These are phyloP conservation scores for Gibbula magus DNA, from an alignment of 2,888 invertebrate species.

Conservation along the genomic window DNA sequence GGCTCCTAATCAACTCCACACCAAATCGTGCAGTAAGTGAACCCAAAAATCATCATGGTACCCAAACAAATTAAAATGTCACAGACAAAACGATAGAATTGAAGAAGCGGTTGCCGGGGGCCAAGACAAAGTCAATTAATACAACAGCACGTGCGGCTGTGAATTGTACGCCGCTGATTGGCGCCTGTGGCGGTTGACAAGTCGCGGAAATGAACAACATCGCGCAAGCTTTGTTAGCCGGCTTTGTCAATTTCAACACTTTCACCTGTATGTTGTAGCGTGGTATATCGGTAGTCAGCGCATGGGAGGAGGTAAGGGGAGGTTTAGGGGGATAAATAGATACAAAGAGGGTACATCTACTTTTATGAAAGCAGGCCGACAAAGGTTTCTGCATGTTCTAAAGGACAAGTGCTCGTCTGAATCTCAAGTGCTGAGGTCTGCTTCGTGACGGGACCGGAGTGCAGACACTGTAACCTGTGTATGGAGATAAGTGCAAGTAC, in stretches of 20 bases:
- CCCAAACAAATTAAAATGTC: constrained; percentile 25
- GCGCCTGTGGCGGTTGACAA: constrained; percentile 19
- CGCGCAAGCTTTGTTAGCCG: not conserved
- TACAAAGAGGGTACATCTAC: too few species aligned
- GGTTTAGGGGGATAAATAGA: too few species aligned
- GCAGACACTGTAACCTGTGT: too few species aligned
- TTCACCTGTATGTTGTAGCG: not conserved
- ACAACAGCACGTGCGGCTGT: constrained; percentile 18
- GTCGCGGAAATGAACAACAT: constrained; percentile 29
- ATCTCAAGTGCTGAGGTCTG: too few species aligned
- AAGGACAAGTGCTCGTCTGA: too few species aligned
- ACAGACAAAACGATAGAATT: constrained; percentile 25
- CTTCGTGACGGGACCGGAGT: too few species aligned
- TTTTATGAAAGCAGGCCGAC: too few species aligned
- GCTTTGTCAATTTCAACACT: constrained; percentile 2
- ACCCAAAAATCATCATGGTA: constrained; percentile 20
- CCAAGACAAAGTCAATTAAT: constrained; percentile 18
- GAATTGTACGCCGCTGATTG: constrained; percentile 24
- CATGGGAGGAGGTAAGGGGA: not conserved
- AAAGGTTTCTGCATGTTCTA: too few species aligned
- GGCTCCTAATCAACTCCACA: constrained; percentile 9
- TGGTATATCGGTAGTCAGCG: not conserved
- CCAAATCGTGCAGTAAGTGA: constrained; percentile 17
- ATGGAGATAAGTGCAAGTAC: too few species aligned
- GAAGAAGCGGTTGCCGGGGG: constrained; percentile 16